Percentiles rank a stretch among this genome's conserved stretches.
Evolutionary conservation across 2,113 vertebrate species (phyloP).

Genomic region (Bostrychus sinensis): DNA sequence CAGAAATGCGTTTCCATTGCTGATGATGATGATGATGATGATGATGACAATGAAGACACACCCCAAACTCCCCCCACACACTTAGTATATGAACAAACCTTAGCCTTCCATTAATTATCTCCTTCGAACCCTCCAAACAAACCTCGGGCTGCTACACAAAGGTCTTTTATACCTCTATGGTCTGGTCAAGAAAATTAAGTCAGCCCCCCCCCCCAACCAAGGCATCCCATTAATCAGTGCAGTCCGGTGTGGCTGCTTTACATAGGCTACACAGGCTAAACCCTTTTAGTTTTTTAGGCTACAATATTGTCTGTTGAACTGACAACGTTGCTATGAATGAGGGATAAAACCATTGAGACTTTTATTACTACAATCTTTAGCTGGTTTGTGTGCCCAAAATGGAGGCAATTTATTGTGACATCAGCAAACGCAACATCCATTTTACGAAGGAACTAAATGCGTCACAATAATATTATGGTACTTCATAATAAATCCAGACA

Average conservation of each 20-base stretch:
- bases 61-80: slow-evolving; percentile 9
- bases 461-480: no score
- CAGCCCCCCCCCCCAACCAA: neutral
- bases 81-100: slow-evolving; percentile 12
- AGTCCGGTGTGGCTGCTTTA: neutral
- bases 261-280: neutral
- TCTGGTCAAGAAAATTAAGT: slow-evolving; percentile 25
- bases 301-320: neutral
- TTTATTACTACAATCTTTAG: no score
- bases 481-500: no score
- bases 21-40: no score
- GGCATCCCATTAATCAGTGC: slow-evolving; percentile 8
- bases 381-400: no score
- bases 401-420: no score
- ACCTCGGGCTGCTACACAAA: slow-evolving; percentile 47
- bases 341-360: no score
- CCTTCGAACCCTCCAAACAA: slow-evolving; percentile 41
- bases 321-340: no score
- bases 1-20: slow-evolving; percentile 18
- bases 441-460: no score
- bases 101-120: slow-evolving; percentile 51
- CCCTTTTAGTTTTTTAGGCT: neutral
- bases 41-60: neutral
- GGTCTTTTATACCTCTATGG: slow-evolving; percentile 49
- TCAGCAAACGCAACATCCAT: no score